A percentile compares a stretch with the other conserved stretches of the same genome.
These are phyloP conservation scores for Melanchra persicariae DNA, from an alignment of 2,888 invertebrate species.

Conservation along the genomic window DNA sequence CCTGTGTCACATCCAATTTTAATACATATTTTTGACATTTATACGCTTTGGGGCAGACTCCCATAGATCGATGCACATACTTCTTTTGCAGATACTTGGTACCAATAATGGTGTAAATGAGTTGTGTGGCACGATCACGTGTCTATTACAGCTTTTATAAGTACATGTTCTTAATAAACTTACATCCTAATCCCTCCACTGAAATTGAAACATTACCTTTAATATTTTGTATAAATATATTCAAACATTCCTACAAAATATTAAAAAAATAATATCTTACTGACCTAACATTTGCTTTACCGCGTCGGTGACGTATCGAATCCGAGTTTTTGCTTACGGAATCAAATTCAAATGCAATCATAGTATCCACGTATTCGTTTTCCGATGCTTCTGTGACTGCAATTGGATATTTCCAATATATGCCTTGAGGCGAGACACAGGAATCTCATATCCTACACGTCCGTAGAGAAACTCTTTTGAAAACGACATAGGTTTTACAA, in stretches of 20 bases:
- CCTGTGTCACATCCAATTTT: too few species aligned
- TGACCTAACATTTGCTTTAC: constrained; percentile 18
- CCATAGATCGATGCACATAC: too few species aligned
- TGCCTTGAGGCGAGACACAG: constrained; percentile 71
- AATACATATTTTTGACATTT: too few species aligned
- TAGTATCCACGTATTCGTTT: constrained; percentile 72
- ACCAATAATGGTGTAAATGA: too few species aligned
- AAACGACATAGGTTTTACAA: constrained; percentile 6
- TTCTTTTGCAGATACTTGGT: too few species aligned
- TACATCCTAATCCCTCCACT: not conserved
- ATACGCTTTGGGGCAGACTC: too few species aligned
- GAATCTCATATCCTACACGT: constrained; percentile 75
- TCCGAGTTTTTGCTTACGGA: constrained; percentile 50
- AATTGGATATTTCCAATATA: constrained; percentile 81
- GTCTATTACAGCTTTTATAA: not conserved
- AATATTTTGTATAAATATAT: not conserved
- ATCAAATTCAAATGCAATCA: constrained; percentile 80
- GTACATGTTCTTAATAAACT: not conserved
- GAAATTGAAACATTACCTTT: not conserved
- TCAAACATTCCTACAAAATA: not conserved
- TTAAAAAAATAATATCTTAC: not conserved
- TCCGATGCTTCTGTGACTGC: constrained; percentile 72
- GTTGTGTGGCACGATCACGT: not conserved
- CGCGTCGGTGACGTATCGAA: not conserved
- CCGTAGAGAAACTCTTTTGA: constrained; percentile 53